Base-by-base conservation (phyloP, 2,797 vertebrate species). In the Bradypus variegatus region DNA sequence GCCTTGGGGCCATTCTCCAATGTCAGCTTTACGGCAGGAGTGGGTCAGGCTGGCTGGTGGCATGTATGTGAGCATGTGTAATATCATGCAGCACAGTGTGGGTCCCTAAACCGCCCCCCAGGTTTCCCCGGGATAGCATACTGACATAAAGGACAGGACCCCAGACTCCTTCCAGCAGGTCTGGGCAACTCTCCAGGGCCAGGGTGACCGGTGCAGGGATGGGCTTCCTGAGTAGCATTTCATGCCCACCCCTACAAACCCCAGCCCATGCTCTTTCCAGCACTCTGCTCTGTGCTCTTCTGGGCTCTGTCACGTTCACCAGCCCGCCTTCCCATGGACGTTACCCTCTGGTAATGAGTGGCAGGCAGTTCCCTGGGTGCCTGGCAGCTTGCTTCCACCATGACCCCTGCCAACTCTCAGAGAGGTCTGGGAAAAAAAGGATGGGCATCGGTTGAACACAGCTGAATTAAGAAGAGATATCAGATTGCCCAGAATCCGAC, bases 11-110 rank as follows among this genome's bases (percentile, higher is more conserved):
- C 19, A 0, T 33, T 65, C 21, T 50, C 48, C 8, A 14, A 1
- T n/a, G 53, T 70, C 4, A 38, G n/a, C 33, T 64, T 41, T 48
- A 78, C 0, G 65, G 79, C 73, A 72, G 80, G 72, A 75, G 5
- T 5, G 48, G 86, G 53, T 14, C 10, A 38, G 50, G 10, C 45
- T 2, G 84, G 80, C 82, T 77, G 55, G 58, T 7, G 70, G 60
- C 10, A 25, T 1, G 38, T 33, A 2, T 5, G 3, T 10, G 31
- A n/a, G n/a, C 4, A 2, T 14, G 25, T 33, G 65, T 3, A 41
- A n/a, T 48, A 45, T 27, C n/a, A 19, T 31, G 65, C 15, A 25
- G 48, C 6, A 1, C 25, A 31, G 18, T 11, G 58, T 31, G 55
- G 78, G 23, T 58, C 65, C 58, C 67, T 29, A 16, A 21, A 36